Evolutionary conservation across 53 echinoderm and acorn worm genomes (phyloP), one percentile per base, ranked within the genome.

Genomic region (Paracentrotus lividus): DNA sequence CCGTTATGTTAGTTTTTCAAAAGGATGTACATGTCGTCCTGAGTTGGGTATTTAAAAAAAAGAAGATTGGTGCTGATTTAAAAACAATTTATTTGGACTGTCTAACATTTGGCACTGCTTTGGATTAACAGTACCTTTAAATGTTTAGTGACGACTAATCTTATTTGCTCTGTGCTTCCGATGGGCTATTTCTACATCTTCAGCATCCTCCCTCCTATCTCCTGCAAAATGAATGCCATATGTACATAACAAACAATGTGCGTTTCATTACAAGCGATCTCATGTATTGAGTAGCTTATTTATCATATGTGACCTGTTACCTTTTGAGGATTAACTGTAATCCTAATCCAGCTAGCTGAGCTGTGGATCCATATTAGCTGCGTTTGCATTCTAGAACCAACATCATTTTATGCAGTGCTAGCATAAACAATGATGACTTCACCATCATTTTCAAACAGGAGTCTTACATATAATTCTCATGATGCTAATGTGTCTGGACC

Each of bases 141-240:
- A 18, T 72, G 36, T 2, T 7, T 5, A 40, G 40, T 32, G 6
- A 4, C 5, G 38, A 72, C 38, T 72, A 72, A 72, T 72, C 5
- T 7, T 72, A 40, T 72, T 72, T 72, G 72, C 72, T 72, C 12
- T 72, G 40, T 15, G 32, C 72, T 72, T 72, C 72, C 72, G 36
- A 38, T 40, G 72, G 72, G 72, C n/a, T 72, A 72, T 72, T 72
- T 40, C 38, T 72, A 72, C 72, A 72, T 72, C 16, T 72, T 72
- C 40, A 2, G 40, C 40, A 72, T 72, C 72, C 72, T 72, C 38
- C 20, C 40, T 72, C 72, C 16, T 38, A 38, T 34, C 36, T 38
- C 16, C 36, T 72, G 36, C 15, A 38, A 7, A 72, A 72, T 72
- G 72, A 72, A 72, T 1, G 36, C 72, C 72, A 72, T 72, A 40